These are phyloP conservation scores for Hippasteria phrygiana DNA, from an alignment of 53 echinoderm and acorn worm species.

Conservation along the genomic window DNA sequence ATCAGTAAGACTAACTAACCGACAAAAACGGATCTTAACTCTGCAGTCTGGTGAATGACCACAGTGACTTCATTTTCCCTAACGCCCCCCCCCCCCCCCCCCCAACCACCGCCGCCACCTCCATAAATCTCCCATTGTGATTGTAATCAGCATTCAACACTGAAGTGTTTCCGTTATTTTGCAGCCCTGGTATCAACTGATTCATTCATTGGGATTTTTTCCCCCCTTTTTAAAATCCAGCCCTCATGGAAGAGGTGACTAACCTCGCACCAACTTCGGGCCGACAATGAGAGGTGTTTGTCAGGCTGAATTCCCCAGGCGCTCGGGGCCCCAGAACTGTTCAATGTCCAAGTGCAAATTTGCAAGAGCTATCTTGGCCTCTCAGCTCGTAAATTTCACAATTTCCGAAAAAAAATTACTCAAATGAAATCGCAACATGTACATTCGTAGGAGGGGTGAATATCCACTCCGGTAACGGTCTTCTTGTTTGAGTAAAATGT, in stretches of 20 bases:
- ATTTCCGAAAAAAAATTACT: too few relatives aligned
- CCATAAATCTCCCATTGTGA: conserved; percentile 10
- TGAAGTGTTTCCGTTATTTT: conserved; percentile 17
- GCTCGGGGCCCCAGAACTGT: background rate
- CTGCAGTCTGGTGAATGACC: background rate
- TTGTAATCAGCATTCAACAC: conserved; percentile 12
- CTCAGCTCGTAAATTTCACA: too few relatives aligned
- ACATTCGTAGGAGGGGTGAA: too few relatives aligned
- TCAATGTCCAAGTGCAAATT: background rate
- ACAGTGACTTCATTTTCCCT: background rate
- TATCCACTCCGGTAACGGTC: too few relatives aligned
- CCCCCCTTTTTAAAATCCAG: background rate
- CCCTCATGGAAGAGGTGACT: conserved; percentile 1
- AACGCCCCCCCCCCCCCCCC: too few relatives aligned
- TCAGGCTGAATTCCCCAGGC: background rate
- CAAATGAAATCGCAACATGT: too few relatives aligned
- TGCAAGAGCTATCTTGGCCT: too few relatives aligned
- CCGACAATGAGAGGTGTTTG: background rate
- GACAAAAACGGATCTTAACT: background rate
- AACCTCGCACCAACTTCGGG: conserved; percentile 5
- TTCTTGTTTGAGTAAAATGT: too few relatives aligned
- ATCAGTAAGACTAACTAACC: background rate
- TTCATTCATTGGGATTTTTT: background rate
- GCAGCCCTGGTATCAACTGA: background rate
- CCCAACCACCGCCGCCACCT: too few relatives aligned